Evolutionary conservation across 2,113 vertebrate species (phyloP), one percentile per base, ranked within the genome.

Genomic region (Calyptomena viridis): DNA sequence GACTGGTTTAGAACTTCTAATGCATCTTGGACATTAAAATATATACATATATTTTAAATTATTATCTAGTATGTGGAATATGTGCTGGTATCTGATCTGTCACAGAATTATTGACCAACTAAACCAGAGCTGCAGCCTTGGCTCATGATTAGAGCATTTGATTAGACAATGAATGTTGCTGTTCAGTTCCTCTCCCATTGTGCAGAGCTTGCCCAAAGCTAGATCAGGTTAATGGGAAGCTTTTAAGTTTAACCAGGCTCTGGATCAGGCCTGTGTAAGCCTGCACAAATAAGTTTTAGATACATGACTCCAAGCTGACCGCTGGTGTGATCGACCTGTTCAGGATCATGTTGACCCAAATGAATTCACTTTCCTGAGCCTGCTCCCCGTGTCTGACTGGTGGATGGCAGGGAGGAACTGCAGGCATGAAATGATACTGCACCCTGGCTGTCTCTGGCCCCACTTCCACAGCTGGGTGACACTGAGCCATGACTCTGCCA

Each of bases 401-500:
- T 35, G 46, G 44, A 37, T 3, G 35, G 27, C 58, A 49, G 46
- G 14, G 40, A 63, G 17, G 40, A 59, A 15, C 35, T 21, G 37
- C n/a, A 50, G 84, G 39, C 17, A 4, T 47, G 50, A 87, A 73
- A 63, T 5, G 3, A 47, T 18, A 3, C 49, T n/a, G 16, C 58
- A 58, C 44, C 30, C 30, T 30, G 46, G 4, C 59, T 90, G 69
- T 55, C 22, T 47, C 52, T 8, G 11, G 35, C n/a, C 21, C 30
- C 9, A 23, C 40, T 46, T 37, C 58, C 22, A 21, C 46, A 71
- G 28, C 46, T 79, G 27, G 31, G 58, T 77, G 77, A 77, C 49
- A 46, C 27, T 1, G 0, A 86, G 68, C 55, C 49, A n/a, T 0
- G 0, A 67, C 66, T 83, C n/a, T 11, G 6, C 6, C n/a, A 83